Base-by-base conservation (phyloP, 2,888 invertebrate genomes). In the Diplolepis rosae region DNA sequence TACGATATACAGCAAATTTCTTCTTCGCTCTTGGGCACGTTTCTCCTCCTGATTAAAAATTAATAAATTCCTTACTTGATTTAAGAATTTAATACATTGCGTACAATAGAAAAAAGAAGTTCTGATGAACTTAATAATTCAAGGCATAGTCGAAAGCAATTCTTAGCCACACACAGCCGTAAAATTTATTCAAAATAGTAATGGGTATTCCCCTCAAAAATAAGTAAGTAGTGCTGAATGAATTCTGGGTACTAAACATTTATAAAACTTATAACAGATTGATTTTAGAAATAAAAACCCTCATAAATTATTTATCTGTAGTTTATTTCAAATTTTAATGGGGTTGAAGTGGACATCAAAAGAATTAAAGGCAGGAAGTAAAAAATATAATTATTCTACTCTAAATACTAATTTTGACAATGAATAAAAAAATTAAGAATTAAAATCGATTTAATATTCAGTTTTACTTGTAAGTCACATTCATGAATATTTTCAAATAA, bases 1-100 rank as follows among this genome's bases (percentile, higher is more conserved):
- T 75, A 95, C 92, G 69, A 96, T 89, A 85, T 94, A 93, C 11
- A 93, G 84, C 73, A 88, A 71, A 67, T 81, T 80, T 52, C 80
- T 80, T 24, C 83, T 84, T 15, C 83, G 83, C 74, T 85, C 85
- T 75, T 81, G 82, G 18, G 69, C 74, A 66, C 84, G 86, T 75
- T 82, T 85, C 30, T 81, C 83, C 15, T 84, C 85, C 88, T 88
- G 69, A 74, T 79, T 73, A 68, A 79, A 71, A 68, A 77, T 79
- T 75, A 80, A 80, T 69, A 18, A 68, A 71, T 77, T 74, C 68
- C 61, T 71, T 35, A 61, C 68, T 67, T 35, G n/a, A 61, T 24
- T n/a, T 39, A 9, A 61, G 35, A 6, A 39, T 6, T 22, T 61
- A 24, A 35, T 39, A 6, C 56, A 54, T 54, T 32, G 39, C 24